Evolutionary conservation across 1,140 invertebrate genomes (phyloP), one percentile per base, ranked within the genome.

Genomic region (Eriocheir sinensis): DNA sequence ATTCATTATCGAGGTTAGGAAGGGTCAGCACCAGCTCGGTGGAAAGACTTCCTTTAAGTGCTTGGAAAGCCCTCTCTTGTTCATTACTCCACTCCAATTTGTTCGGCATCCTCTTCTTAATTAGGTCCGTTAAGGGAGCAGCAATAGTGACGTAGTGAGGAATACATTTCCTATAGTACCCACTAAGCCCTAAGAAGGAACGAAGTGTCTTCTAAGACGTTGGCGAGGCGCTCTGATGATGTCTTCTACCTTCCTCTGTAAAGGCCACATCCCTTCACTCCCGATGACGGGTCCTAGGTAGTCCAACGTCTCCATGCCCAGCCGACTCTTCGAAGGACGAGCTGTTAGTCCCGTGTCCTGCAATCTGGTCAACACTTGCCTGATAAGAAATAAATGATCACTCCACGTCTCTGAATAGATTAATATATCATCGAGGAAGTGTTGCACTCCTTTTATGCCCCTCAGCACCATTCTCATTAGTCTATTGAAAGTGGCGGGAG

Each of bases 1-100:
- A 85, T n/a, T 80, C 2, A 12, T 80, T 8, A 9, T 91, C 34
- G 27, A 38, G 3, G 53, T 91, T 88, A 44, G 92, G 92, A 9
- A 93, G 88, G 27, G 34, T 17, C 48, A 91, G 44, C n/a, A 91
- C 38, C 9, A 89, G 93, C n/a, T 91, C 89, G 3, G 6, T 94
- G 12, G 40, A 32, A 6, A 94, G 40, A 6, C 38, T n/a, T 40
- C 17, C 89, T 81, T 53, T 89, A 32, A 94, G 38, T 40, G 30
- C 9, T 4, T 90, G 4, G 60, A 90, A 90, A 4, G 89, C 89
- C 30, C 27, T 90, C 48, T 90, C 89, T 15, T 53, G 89, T n/a
- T 36, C 9, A 30, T 90, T 48, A 30, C 60, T 48, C 89, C 89
- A 90, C 40, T 90, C 21, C 41, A 90, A 30, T 48, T 36, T 6